Base-by-base conservation (phyloP, 2,888 invertebrate genomes). In the Dolichopus griseipennis region DNA sequence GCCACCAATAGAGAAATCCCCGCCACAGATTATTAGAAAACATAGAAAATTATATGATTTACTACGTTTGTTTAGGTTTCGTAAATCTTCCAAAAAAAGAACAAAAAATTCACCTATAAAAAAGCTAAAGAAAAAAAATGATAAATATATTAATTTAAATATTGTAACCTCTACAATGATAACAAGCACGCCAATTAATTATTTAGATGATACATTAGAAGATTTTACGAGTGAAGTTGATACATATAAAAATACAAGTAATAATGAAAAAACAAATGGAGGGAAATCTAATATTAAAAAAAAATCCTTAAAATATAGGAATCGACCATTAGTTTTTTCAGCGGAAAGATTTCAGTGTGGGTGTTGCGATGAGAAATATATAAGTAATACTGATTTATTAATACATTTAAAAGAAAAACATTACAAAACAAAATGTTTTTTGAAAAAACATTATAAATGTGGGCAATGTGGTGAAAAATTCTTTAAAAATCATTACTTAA, bases 131-230 rank as follows among this genome's bases (percentile, higher is more conserved):
- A 62, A 62, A 7, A 62, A 20, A 21, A 21, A 7, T 21, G 22
- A 62, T 62, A 22, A 62, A 21, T 62, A 20, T 21, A 9, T 62
- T 6, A 62, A 62, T 21, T 62, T 27, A 22, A 33, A 64, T 15
- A 22, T 27, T 18, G 27, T 33, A 4, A 27, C 41, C 4, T 10
- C n/a, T 22, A 65, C 37, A 15, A 69, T 72, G 21, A 65, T 72
- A 7, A 72, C 73, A 12, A 72, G 73, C 41, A 72, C 72, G 2
- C 73, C 73, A 18, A 68, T 72, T 10, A 68, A 68, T 68, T 69
- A 68, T 43, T 43, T 72, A 7, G 71, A 72, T 20, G 64, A 61
- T 63, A 62, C 22, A 7, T 22, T 62, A 12, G 21, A 67, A 6
- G 27, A 22, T 37, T 33, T 52, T 63, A 12, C 10, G 6, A 18